Conservation (phyloP, 2,888 invertebrate species). For the Patella caerulea region DNA sequence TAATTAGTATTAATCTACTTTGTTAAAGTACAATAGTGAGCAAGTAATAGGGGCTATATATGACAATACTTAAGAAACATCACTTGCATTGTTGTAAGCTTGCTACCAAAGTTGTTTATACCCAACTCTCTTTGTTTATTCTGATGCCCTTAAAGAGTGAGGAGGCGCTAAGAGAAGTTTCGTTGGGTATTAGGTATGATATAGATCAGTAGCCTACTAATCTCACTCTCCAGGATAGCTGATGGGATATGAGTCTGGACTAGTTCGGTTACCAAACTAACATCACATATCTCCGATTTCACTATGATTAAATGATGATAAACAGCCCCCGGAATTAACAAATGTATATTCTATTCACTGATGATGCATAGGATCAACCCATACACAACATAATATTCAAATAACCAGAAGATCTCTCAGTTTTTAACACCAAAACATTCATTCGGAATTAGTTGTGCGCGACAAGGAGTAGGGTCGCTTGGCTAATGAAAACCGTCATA, state of each 20-base stretch:
- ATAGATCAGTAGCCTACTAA: slow-evolving; percentile 59
- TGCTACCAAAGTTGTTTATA: slow-evolving; percentile 85
- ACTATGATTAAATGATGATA: slow-evolving; percentile 83
- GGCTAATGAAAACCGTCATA: too few species aligned
- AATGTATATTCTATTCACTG: background rate
- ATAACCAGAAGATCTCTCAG: background rate
- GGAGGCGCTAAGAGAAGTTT: slow-evolving; percentile 54
- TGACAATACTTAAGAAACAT: slow-evolving; percentile 76
- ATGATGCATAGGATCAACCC: background rate
- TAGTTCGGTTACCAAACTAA: slow-evolving; percentile 75
- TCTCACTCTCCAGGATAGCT: slow-evolving; percentile 75
- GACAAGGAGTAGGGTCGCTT: too few species aligned
- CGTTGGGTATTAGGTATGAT: slow-evolving; percentile 60
- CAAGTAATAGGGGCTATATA: too few species aligned
- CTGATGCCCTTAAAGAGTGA: slow-evolving; percentile 58
- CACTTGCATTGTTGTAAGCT: slow-evolving; percentile 89
- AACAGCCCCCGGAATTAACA: slow-evolving; percentile 78
- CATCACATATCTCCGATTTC: slow-evolving; percentile 74
- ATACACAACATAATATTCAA: background rate
- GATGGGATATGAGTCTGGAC: slow-evolving; percentile 79
- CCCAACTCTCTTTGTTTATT: slow-evolving; percentile 74
- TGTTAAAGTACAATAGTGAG: too few species aligned
- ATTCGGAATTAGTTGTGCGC: background rate
- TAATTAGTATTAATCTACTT: too few species aligned
- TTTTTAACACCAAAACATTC: too few species aligned